Percentiles rank a stretch among this genome's conserved stretches.
phyloP scores from a whole-genome alignment of 2,113 vertebrate genomes.

The Talpa occidentalis region DNA sequence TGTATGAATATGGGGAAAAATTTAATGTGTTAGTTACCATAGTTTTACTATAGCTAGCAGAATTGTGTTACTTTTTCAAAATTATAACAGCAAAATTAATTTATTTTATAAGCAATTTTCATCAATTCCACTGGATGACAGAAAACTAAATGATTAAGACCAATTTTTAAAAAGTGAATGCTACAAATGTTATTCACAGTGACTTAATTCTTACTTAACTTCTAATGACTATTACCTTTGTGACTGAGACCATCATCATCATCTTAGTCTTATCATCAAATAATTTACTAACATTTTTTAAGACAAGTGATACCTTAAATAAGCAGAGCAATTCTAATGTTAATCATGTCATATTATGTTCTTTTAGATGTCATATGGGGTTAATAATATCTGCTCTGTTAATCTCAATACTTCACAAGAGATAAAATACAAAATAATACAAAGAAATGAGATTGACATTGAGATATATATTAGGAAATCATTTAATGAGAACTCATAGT shows the following conservation, averaged over 20 bases:
- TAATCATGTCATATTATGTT: not conserved
- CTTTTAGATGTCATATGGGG: not conserved
- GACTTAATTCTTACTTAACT: constrained; percentile 11
- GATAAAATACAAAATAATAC: not conserved
- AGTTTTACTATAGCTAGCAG: not conserved
- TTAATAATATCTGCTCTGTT: not conserved
- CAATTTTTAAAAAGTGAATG: constrained; percentile 9
- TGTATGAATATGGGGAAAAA: not conserved
- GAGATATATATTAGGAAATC: not conserved
- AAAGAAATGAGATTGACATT: not conserved
- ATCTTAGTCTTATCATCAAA: not conserved
- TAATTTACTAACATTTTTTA: not conserved
- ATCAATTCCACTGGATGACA: not conserved
- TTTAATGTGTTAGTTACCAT: not conserved
- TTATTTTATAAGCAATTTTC: not conserved
- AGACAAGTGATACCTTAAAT: not conserved
- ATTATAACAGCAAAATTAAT: not conserved
- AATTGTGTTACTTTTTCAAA: constrained; percentile 13
- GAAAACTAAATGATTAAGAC: not conserved
- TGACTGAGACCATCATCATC: not conserved
- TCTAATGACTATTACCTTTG: not conserved
- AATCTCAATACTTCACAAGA: not conserved
- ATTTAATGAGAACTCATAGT: not conserved
- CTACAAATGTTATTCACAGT: not conserved
- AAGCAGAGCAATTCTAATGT: not conserved